Conservation (phyloP, 2,888 invertebrate genomes). For the Drosophila multiciliata region DNA sequence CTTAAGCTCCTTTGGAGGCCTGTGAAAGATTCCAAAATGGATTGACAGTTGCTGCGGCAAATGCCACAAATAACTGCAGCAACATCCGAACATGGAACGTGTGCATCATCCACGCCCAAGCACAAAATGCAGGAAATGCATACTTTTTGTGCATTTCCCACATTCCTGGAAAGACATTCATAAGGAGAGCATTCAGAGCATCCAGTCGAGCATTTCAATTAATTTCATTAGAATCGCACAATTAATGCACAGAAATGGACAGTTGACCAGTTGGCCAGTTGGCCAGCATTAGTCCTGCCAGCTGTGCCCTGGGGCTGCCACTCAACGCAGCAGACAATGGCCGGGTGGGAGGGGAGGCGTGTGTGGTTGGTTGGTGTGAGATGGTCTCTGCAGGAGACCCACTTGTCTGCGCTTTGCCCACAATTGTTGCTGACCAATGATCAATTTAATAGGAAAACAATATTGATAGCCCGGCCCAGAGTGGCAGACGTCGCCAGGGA, state of each 20-base stretch:
- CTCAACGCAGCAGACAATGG: constrained; percentile 50
- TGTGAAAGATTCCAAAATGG: constrained; percentile 12
- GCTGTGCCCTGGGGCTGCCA: constrained; percentile 55
- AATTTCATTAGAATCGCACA: constrained; percentile 65
- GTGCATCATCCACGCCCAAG: background rate
- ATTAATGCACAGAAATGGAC: constrained; percentile 57
- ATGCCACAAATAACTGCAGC: constrained; percentile 29
- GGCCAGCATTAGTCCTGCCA: constrained; percentile 6
- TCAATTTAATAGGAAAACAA: constrained; percentile 85
- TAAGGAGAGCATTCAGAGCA: constrained; percentile 13
- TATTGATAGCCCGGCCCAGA: constrained; percentile 77
- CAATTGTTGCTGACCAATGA: constrained; percentile 83
- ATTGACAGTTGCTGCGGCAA: constrained; percentile 44
- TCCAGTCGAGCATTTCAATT: constrained; percentile 65
- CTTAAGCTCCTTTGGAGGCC: background rate
- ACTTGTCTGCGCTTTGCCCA: constrained; percentile 45
- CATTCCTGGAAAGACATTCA: constrained; percentile 5
- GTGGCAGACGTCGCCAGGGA: constrained; percentile 16
- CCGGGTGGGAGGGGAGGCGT: background rate
- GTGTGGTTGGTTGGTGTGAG: background rate
- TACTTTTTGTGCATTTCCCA: constrained; percentile 4
- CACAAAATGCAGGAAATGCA: constrained; percentile 23
- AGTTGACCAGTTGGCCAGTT: constrained; percentile 22
- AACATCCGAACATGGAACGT: constrained; percentile 6
- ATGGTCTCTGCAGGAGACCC: constrained; percentile 14